Base-by-base conservation (phyloP, 1,140 invertebrate genomes). In the Scaptodrosophila lebanonensis region DNA sequence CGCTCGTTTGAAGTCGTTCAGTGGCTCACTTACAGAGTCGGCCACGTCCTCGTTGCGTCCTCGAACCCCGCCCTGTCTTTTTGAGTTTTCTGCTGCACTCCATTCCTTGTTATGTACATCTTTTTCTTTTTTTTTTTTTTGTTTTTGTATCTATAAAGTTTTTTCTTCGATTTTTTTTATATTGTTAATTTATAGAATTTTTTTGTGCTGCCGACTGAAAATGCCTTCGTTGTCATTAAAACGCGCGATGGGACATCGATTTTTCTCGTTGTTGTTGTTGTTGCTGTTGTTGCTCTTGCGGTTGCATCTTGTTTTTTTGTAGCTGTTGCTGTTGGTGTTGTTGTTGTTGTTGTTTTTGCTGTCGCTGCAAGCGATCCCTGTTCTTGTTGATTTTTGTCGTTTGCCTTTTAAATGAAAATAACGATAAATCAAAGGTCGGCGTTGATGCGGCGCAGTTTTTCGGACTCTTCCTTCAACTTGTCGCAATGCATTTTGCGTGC, bases 361-460 rank as follows among this genome's bases (percentile, higher is more conserved):
- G 53, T 50, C 8, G 22, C 8, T 25, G 22, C 22, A 25, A 25
- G 22, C 22, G 22, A 25, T 25, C 22, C 22, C 12, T 11, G 12
- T 33, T 27, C 43, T 56, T 77, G 66, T 82, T 79, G 65, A 82
- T 75, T 82, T 79, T 75, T 73, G 75, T 79, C 75, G 76, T 75
- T 79, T 75, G 76, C 69, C 69, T 79, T 79, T 79, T 79, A 79
- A 79, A 79, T 82, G 39, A 82, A 82, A 79, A 75, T 79, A 79
- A 82, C 75, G 51, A 79, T 79, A 82, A 79, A 79, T 79, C 75
- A 79, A 82, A 75, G 75, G 60, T 75, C 69, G 66, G 56, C 63
- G 56, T 58, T 43, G 22, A 25, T 4, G 22, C 22, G 22, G 8
- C 8, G 22, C 22, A 25, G 22, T 25, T 25, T 25, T n/a, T n/a